These are phyloP conservation scores for Orientallactaga bullata DNA, from an alignment of 2,113 vertebrate species.

Conservation along the genomic window DNA sequence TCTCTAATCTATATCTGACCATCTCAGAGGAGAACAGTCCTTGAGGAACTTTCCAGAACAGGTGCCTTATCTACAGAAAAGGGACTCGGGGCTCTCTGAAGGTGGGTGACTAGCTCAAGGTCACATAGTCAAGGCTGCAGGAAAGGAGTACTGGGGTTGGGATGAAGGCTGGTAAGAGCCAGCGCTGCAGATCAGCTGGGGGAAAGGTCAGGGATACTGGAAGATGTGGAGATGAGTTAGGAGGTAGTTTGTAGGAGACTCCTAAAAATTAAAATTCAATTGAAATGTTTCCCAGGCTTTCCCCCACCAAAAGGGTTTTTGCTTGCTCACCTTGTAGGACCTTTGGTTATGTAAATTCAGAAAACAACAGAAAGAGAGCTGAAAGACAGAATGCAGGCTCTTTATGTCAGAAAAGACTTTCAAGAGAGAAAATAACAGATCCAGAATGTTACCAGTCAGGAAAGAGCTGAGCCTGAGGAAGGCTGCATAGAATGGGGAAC, in stretches of 20 bases:
- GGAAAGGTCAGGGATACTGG: background rate
- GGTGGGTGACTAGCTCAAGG: background rate
- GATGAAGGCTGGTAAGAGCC: background rate
- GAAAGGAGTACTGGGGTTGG: too few relatives aligned
- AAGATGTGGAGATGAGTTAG: background rate
- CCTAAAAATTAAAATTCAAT: background rate
- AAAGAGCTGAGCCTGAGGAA: background rate
- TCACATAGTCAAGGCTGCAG: background rate
- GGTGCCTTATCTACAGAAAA: background rate
- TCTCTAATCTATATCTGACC: background rate
- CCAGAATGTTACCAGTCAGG: background rate
- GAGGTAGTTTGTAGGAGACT: background rate
- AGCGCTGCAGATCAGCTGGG: background rate
- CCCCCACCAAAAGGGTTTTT: background rate
- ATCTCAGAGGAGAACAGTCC: background rate
- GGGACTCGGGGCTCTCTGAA: background rate
- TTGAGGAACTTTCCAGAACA: background rate
- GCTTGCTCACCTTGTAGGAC: background rate
- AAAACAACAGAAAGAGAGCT: background rate
- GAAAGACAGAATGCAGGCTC: background rate
- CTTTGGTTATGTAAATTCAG: background rate
- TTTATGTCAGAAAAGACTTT: background rate
- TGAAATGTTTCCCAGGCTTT: background rate
- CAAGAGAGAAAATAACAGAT: background rate
- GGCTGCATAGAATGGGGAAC: rapidly evolving